A percentile compares a stretch with the other conserved stretches of the same genome.
phyloP scores from a whole-genome alignment of 2,888 invertebrate species.

The Lepidochitona cinerea region DNA sequence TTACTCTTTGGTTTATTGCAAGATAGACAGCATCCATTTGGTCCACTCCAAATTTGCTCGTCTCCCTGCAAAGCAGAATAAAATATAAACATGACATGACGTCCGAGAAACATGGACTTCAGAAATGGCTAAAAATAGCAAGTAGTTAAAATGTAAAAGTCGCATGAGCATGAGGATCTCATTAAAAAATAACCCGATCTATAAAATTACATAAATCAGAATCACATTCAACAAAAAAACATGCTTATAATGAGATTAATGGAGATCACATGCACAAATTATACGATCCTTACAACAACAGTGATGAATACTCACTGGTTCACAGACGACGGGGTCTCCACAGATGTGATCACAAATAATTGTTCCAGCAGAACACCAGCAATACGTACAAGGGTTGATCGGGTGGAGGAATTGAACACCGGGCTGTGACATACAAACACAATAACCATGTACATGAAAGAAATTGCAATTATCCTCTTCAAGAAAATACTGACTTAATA shows the following conservation, averaged over 20 bases:
- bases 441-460: too few species aligned
- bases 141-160: too few species aligned
- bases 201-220: too few species aligned
- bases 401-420: not conserved
- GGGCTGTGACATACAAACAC: not conserved
- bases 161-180: too few species aligned
- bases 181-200: too few species aligned
- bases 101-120: not conserved
- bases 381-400: not conserved
- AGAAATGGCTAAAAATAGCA: not conserved
- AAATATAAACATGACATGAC: not conserved
- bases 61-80: not conserved
- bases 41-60: not conserved
- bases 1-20: not conserved
- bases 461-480: too few species aligned
- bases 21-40: not conserved
- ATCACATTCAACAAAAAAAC: too few species aligned
- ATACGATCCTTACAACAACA: too few species aligned
- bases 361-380: not conserved
- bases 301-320: not conserved
- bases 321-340: not conserved
- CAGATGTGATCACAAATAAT: not conserved
- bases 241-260: too few species aligned
- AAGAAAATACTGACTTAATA: too few species aligned
- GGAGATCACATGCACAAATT: too few species aligned